Conservation (phyloP, 2,113 vertebrate species). For the Panurus biarmicus region DNA sequence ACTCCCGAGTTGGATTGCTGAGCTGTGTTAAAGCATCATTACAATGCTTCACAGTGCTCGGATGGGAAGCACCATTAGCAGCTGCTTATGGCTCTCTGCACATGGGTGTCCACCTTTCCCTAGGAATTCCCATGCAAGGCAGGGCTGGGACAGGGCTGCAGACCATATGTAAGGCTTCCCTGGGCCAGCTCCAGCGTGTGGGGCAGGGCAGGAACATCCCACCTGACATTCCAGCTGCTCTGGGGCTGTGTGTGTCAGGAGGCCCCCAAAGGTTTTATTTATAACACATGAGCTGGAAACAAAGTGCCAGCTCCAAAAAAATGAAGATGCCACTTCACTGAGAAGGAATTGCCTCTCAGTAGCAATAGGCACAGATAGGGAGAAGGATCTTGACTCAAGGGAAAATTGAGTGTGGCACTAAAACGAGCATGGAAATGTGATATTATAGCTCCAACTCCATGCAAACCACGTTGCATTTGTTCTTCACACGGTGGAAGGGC, state of each 20-base stretch:
- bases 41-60: not conserved
- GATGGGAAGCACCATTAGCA: not conserved
- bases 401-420: not conserved
- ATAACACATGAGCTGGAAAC: not conserved
- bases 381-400: not conserved
- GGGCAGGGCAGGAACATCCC: not conserved
- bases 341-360: rapidly evolving
- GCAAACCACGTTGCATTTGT: not conserved
- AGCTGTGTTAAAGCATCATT: not conserved
- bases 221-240: not conserved
- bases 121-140: not conserved
- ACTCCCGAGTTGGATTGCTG: not conserved
- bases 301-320: not conserved
- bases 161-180: rapidly evolving
- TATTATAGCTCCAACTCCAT: rapidly evolving
- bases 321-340: not conserved
- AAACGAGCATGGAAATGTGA: rapidly evolving
- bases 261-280: not conserved
- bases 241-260: not conserved
- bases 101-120: not conserved
- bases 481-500: rapidly evolving
- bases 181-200: not conserved
- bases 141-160: not conserved
- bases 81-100: not conserved
- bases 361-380: not conserved